phyloP scores from a whole-genome alignment of 2,888 invertebrate species.

The Caenorhabditis sp. region DNA sequence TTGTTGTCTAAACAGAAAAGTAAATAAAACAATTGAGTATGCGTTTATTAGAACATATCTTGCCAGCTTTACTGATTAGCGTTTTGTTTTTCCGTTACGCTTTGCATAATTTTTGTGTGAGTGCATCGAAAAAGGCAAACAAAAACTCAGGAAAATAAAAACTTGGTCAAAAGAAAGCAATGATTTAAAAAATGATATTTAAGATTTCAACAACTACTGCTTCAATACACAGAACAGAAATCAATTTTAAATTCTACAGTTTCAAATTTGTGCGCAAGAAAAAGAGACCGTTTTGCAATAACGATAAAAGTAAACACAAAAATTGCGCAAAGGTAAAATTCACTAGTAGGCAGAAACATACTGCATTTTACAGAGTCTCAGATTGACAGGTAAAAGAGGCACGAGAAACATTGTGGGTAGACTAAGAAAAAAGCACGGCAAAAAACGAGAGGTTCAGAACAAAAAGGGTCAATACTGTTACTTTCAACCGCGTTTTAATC shows the following conservation, averaged over 20 bases:
- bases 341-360: slow-evolving; percentile 58
- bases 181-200: too few relatives aligned
- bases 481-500: too few relatives aligned
- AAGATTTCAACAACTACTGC: too few relatives aligned
- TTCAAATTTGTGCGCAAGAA: slow-evolving; percentile 36
- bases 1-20: too few relatives aligned
- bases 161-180: too few relatives aligned
- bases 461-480: slow-evolving; percentile 32
- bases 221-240: too few relatives aligned
- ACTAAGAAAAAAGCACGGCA: too few relatives aligned
- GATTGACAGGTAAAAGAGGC: slow-evolving; percentile 18
- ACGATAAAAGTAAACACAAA: slow-evolving; percentile 51
- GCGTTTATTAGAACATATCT: slow-evolving; percentile 7
- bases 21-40: slow-evolving; percentile 20
- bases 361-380: slow-evolving; percentile 42
- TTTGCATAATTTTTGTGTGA: too few relatives aligned
- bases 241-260: neutral
- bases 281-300: slow-evolving; percentile 40
- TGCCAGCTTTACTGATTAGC: too few relatives aligned
- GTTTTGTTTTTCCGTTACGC: too few relatives aligned
- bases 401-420: slow-evolving; percentile 37
- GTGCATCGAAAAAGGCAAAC: too few relatives aligned
- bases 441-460: slow-evolving; percentile 17
- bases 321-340: slow-evolving; percentile 28
- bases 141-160: too few relatives aligned